Evolutionary conservation across 1,140 invertebrate genomes (phyloP).

Genomic region (Euura saliciscinereae): DNA sequence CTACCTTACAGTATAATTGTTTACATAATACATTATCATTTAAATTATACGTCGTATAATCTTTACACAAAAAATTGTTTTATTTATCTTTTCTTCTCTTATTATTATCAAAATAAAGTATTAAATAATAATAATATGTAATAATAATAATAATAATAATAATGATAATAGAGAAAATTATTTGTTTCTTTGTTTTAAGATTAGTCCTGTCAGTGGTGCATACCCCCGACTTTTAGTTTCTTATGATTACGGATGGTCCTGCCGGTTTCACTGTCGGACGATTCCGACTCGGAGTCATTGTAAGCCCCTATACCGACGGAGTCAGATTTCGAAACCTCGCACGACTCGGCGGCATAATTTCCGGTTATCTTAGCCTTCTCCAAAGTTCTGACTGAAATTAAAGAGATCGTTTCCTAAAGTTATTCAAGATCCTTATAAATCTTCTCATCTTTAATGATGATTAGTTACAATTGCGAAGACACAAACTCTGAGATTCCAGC

Average conservation of each 20-base stretch:
- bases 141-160: constrained; percentile 20
- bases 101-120: constrained; percentile 35
- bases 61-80: not conserved
- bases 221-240: constrained; percentile 55
- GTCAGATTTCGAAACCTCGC: constrained; percentile 56
- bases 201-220: constrained; percentile 46
- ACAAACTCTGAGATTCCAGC: constrained; percentile 89
- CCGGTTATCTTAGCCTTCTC: constrained; percentile 75
- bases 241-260: constrained; percentile 57
- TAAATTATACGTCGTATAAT: constrained; percentile 26
- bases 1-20: constrained; percentile 27
- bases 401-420: constrained; percentile 19
- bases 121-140: constrained; percentile 21
- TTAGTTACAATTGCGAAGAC: constrained; percentile 15
- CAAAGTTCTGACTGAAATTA: constrained; percentile 68
- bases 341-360: constrained; percentile 65
- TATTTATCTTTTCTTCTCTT: constrained; percentile 4
- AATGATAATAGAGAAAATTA: constrained; percentile 2
- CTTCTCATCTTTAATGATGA: not conserved
- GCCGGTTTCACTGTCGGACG: constrained; percentile 60
- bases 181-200: constrained; percentile 14
- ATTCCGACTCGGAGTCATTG: constrained; percentile 62
- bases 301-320: constrained; percentile 49
- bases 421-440: not conserved
- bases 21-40: constrained; percentile 8